phyloP scores from a whole-genome alignment of 2,113 vertebrate species.

The Hippoglossus stenolepis region DNA sequence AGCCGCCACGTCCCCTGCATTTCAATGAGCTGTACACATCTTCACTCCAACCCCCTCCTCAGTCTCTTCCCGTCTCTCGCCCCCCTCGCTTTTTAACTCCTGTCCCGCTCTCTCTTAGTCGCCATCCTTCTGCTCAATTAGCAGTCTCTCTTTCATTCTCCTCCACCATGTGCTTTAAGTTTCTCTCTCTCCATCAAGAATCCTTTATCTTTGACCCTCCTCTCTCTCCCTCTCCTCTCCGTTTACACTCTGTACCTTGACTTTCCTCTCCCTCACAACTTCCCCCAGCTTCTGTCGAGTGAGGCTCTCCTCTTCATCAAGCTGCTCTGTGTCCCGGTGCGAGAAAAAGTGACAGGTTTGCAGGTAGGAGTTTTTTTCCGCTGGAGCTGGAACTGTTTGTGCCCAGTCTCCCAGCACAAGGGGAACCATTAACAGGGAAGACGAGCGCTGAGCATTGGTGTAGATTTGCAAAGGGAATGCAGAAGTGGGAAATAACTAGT shows the following conservation, averaged over 20 bases:
- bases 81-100: conserved; percentile 39
- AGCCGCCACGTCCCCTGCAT: conserved; percentile 84
- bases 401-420: conserved; percentile 1
- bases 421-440: conserved; percentile 33
- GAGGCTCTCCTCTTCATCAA: conserved; percentile 8
- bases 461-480: background rate
- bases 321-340: conserved; percentile 12
- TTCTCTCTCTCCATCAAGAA: background rate
- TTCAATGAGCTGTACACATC: conserved; percentile 81
- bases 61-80: conserved; percentile 41
- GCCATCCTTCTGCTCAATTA: conserved; percentile 40
- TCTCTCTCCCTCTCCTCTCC: background rate
- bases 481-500: no score
- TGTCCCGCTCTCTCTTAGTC: conserved; percentile 25
- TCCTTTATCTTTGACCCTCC: conserved; percentile 18
- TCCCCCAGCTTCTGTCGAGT: conserved; percentile 7
- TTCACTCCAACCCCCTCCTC: conserved; percentile 50
- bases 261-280: conserved; percentile 5
- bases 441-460: conserved; percentile 4
- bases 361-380: background rate
- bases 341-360: conserved; percentile 40
- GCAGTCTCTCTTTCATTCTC: conserved; percentile 24
- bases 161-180: background rate
- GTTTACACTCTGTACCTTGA: conserved; percentile 9
- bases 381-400: conserved; percentile 38